phyloP scores from a whole-genome alignment of 2,113 vertebrate species.

The Morone chrysops region DNA sequence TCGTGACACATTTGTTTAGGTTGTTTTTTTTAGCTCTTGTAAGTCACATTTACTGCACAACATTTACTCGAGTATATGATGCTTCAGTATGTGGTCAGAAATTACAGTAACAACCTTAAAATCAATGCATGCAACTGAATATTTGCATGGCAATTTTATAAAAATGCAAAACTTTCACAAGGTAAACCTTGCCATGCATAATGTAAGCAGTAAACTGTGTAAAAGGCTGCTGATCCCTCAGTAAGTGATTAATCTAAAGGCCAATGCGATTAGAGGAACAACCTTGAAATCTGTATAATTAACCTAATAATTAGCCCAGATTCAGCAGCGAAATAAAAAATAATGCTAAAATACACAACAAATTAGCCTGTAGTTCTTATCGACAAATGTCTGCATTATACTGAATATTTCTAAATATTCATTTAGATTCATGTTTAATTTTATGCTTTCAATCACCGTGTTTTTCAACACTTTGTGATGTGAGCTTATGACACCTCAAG shows the following conservation, averaged over 20 bases:
- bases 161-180: not conserved
- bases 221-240: conserved; percentile 40
- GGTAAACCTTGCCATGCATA: not conserved
- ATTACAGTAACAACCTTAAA: not conserved
- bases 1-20: not conserved
- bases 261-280: conserved; percentile 52
- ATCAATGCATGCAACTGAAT: not conserved
- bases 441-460: not conserved
- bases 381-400: not conserved
- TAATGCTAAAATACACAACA: not conserved
- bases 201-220: conserved; percentile 26
- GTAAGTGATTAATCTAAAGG: conserved; percentile 56
- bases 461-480: conserved; percentile 8
- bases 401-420: not conserved
- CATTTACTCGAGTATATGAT: not conserved
- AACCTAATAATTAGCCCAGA: conserved; percentile 47
- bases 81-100: not conserved
- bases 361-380: not conserved
- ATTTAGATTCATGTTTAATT: not conserved
- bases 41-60: conserved; percentile 6
- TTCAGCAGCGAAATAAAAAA: conserved; percentile 26
- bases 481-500: not conserved
- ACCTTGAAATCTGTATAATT: conserved; percentile 57
- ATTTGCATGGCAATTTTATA: not conserved
- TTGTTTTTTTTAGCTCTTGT: not conserved